Conservation (phyloP, 1,140 invertebrate species). For the Drosophila pandora region DNA sequence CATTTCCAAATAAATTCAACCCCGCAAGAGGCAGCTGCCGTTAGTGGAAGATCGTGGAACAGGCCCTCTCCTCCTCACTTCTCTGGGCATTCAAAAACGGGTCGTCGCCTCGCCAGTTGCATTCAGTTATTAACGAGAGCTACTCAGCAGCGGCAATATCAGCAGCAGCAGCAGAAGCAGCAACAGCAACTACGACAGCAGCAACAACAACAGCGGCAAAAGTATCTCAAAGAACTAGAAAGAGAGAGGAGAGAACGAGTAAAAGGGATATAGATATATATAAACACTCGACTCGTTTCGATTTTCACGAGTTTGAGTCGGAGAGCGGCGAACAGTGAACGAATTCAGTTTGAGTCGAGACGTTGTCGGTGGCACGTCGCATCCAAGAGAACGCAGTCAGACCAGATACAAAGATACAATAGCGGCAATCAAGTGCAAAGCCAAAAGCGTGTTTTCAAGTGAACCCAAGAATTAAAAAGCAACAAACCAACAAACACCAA, state of each 20-base stretch:
- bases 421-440: conserved; percentile 23
- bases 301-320: conserved; percentile 77
- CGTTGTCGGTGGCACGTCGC: conserved; percentile 75
- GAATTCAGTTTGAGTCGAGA: conserved; percentile 80
- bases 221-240: conserved; percentile 63
- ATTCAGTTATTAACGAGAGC: conserved; percentile 81
- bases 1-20: conserved; percentile 82
- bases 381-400: conserved; percentile 46
- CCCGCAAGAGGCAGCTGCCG: conserved; percentile 55
- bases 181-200: conserved; percentile 48
- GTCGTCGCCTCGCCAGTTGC: conserved; percentile 73
- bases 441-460: conserved; percentile 27
- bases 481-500: conserved; percentile 8
- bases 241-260: conserved; percentile 24
- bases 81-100: conserved; percentile 68
- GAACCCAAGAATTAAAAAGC: background rate
- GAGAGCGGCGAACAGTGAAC: conserved; percentile 54
- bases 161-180: conserved; percentile 47
- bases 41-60: conserved; percentile 22
- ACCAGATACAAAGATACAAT: conserved; percentile 15
- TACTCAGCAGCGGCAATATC: conserved; percentile 65
- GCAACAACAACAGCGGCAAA: conserved; percentile 25
- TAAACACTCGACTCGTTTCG: conserved; percentile 25
- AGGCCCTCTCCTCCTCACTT: conserved; percentile 28
- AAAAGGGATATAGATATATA: conserved; percentile 17